A percentile compares a stretch with the other conserved stretches of the same genome.
Evolutionary conservation across 2,797 vertebrate species (phyloP).

Genomic region (Scleropages formosus): DNA sequence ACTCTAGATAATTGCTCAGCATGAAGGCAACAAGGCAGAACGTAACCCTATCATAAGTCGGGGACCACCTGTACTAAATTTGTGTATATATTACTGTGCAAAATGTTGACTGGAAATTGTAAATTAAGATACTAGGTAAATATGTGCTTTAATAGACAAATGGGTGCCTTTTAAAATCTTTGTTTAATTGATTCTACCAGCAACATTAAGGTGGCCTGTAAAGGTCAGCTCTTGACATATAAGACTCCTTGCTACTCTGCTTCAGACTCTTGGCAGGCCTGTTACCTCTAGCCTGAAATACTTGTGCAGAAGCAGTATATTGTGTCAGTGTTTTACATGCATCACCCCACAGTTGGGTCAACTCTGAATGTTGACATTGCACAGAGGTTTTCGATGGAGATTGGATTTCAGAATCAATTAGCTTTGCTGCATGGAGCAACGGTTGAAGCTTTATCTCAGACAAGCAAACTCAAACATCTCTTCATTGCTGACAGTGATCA

Average conservation of each 20-base stretch:
- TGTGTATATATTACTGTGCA: too few relatives aligned
- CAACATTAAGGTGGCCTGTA: not conserved
- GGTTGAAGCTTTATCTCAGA: not conserved
- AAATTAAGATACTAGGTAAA: too few relatives aligned
- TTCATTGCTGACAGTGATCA: too few relatives aligned
- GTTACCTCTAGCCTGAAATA: conserved; percentile 6
- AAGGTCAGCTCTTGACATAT: not conserved
- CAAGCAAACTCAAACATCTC: too few relatives aligned
- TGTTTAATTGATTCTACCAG: too few relatives aligned
- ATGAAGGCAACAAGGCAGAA: too few relatives aligned
- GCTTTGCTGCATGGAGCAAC: conserved; percentile 7
- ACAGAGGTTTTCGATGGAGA: conserved; percentile 19
- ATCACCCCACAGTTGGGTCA: conserved; percentile 32
- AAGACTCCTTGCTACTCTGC: not conserved
- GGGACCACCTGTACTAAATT: too few relatives aligned
- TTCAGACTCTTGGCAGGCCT: not conserved
- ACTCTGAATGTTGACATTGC: conserved; percentile 32
- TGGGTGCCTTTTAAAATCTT: too few relatives aligned
- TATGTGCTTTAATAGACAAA: too few relatives aligned
- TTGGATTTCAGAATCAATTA: conserved; percentile 26
- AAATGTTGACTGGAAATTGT: too few relatives aligned
- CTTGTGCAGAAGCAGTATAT: conserved; percentile 11
- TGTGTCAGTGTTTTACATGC: conserved; percentile 33
- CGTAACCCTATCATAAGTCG: too few relatives aligned
- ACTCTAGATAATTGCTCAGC: too few relatives aligned